A percentile compares a stretch with the other conserved stretches of the same genome.
Evolutionary conservation across 2,888 invertebrate genomes (phyloP).

Genomic region (Pandemis corylana): DNA sequence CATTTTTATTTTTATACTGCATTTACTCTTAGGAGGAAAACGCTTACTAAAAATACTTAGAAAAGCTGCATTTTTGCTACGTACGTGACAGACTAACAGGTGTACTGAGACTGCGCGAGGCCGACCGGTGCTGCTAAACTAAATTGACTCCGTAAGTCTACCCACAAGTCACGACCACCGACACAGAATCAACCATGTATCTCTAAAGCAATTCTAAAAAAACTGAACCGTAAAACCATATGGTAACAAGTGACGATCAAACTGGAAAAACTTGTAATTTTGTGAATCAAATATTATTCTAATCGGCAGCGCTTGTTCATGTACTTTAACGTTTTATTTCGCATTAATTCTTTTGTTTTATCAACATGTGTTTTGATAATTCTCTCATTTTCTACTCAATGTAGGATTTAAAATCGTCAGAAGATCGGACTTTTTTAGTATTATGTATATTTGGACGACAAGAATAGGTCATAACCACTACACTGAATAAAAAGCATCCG

Average conservation of each 20-base stretch:
- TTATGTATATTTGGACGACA: too few relatives aligned
- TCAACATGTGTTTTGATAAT: too few relatives aligned
- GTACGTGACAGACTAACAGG: constrained; percentile 10
- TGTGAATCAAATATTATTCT: background rate
- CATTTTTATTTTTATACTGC: background rate
- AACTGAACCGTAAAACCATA: background rate
- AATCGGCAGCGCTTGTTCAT: too few relatives aligned
- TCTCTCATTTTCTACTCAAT: too few relatives aligned
- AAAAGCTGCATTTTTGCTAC: constrained; percentile 34
- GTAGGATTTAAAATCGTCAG: too few relatives aligned
- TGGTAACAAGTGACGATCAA: background rate
- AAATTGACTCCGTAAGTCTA: constrained; percentile 4
- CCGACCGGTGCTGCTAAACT: constrained; percentile 29
- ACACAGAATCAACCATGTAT: constrained; percentile 10
- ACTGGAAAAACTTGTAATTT: too few relatives aligned
- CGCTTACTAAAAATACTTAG: constrained; percentile 21
- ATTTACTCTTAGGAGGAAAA: constrained; percentile 25
- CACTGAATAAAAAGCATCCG: too few relatives aligned
- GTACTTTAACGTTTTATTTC: too few relatives aligned
- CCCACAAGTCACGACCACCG: constrained; percentile 19
- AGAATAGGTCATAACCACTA: too few relatives aligned
- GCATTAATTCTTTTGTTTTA: too few relatives aligned
- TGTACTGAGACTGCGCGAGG: constrained; percentile 26
- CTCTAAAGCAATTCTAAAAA: background rate
- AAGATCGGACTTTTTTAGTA: too few relatives aligned